phyloP scores from a whole-genome alignment of 2,797 vertebrate species.

The Labeo calbasu region DNA sequence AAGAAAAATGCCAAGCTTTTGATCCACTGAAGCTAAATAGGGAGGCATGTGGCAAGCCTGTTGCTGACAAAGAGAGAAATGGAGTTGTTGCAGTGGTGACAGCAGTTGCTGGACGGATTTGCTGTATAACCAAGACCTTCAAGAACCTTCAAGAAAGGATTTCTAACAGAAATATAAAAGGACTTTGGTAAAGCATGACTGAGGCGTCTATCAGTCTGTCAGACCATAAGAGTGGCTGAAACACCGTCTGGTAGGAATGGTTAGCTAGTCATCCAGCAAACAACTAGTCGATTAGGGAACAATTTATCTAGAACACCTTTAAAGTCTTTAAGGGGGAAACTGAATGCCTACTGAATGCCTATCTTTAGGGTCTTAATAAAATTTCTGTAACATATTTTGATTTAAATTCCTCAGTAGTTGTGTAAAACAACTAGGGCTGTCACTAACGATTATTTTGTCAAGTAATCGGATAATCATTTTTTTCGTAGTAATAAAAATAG shows the following conservation, averaged over 20 bases:
- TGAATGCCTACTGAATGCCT: too few relatives aligned
- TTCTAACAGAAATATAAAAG: constrained; percentile 10
- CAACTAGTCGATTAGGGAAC: neutral
- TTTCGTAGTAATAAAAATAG: too few relatives aligned
- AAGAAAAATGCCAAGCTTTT: constrained; percentile 35
- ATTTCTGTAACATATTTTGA: too few relatives aligned
- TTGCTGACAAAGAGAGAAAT: constrained; percentile 31
- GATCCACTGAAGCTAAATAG: constrained; percentile 51
- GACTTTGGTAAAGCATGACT: neutral
- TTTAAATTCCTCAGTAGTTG: too few relatives aligned
- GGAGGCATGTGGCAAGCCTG: constrained; percentile 36
- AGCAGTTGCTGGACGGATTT: neutral
- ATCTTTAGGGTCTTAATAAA: too few relatives aligned
- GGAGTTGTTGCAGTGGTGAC: neutral
- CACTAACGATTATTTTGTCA: too few relatives aligned
- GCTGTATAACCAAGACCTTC: neutral
- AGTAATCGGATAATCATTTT: too few relatives aligned
- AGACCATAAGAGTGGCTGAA: neutral
- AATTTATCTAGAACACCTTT: neutral
- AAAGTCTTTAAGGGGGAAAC: neutral
- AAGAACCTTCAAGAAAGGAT: neutral
- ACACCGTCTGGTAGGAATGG: neutral
- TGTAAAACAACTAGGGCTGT: too few relatives aligned
- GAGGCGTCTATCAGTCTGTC: neutral
- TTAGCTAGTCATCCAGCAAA: neutral